Conservation (phyloP, 2,888 invertebrate species). For the Lasioglossum lativentre region DNA sequence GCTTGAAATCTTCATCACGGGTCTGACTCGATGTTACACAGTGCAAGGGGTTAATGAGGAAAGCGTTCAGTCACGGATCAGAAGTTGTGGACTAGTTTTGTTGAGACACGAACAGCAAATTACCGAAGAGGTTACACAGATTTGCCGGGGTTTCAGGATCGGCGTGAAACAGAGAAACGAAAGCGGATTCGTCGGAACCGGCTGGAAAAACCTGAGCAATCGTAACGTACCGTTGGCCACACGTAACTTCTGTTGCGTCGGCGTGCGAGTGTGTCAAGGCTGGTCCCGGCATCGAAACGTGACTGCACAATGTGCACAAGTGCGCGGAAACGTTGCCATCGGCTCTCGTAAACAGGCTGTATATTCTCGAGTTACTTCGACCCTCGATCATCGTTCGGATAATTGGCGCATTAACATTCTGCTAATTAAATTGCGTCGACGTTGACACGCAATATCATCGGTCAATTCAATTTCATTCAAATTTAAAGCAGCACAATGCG, state of each 20-base stretch:
- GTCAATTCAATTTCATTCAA: not conserved
- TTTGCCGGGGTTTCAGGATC: not conserved
- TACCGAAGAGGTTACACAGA: not conserved
- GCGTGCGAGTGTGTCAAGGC: constrained; percentile 64
- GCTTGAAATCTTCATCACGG: not conserved
- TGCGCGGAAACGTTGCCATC: not conserved
- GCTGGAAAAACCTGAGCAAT: constrained; percentile 19
- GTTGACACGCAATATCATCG: not conserved
- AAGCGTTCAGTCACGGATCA: not conserved
- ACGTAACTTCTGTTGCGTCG: constrained; percentile 46
- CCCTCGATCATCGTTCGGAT: not conserved
- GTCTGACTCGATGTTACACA: not conserved
- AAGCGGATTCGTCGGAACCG: not conserved
- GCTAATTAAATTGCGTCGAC: not conserved
- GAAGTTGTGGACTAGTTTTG: not conserved
- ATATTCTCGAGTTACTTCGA: not conserved
- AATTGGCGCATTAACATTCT: not conserved
- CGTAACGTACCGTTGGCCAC: constrained; percentile 22
- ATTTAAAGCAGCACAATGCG: not conserved
- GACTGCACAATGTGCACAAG: constrained; percentile 27
- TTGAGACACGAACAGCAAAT: not conserved
- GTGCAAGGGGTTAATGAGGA: not conserved
- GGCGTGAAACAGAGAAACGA: constrained; percentile 7
- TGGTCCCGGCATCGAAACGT: constrained; percentile 37
- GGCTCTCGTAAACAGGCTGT: not conserved